These are phyloP conservation scores for Labia minor DNA, from an alignment of 2,888 invertebrate species.

Conservation along the genomic window DNA sequence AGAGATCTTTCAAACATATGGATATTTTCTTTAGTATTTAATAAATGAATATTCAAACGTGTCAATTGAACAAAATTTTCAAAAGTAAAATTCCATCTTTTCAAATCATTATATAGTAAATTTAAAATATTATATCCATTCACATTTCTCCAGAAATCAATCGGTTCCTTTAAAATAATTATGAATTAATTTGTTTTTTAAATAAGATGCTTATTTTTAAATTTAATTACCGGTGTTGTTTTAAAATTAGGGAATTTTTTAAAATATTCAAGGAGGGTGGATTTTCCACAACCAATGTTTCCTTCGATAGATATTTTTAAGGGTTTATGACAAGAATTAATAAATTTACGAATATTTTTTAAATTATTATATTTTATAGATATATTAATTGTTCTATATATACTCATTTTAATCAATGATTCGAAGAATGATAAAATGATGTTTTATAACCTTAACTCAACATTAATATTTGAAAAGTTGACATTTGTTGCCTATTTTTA, in stretches of 20 bases:
- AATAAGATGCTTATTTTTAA: no score
- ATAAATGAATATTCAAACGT: slow-evolving; percentile 34
- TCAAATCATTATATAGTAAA: slow-evolving; percentile 40
- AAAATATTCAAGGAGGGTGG: slow-evolving; percentile 37
- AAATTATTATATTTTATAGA: no score
- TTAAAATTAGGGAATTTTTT: slow-evolving; percentile 34
- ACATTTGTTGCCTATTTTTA: no score
- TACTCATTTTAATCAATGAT: no score
- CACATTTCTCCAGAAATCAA: slow-evolving; percentile 72
- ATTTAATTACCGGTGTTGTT: slow-evolving; percentile 35
- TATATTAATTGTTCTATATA: no score
- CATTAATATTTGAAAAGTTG: no score
- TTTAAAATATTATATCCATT: slow-evolving; percentile 60
- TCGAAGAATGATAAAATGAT: no score
- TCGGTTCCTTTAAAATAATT: slow-evolving; percentile 52
- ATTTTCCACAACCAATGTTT: slow-evolving; percentile 40
- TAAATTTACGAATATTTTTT: no score
- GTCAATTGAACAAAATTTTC: slow-evolving; percentile 45
- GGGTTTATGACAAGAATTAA: slow-evolving; percentile 26
- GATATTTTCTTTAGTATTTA: slow-evolving; percentile 38
- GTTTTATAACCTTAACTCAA: no score
- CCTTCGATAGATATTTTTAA: slow-evolving; percentile 39
- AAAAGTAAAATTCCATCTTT: slow-evolving; percentile 41
- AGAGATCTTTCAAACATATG: slow-evolving; percentile 35
- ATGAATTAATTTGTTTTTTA: background rate